Conservation (phyloP, 2,797 vertebrate genomes). For the Artibeus lituratus region DNA sequence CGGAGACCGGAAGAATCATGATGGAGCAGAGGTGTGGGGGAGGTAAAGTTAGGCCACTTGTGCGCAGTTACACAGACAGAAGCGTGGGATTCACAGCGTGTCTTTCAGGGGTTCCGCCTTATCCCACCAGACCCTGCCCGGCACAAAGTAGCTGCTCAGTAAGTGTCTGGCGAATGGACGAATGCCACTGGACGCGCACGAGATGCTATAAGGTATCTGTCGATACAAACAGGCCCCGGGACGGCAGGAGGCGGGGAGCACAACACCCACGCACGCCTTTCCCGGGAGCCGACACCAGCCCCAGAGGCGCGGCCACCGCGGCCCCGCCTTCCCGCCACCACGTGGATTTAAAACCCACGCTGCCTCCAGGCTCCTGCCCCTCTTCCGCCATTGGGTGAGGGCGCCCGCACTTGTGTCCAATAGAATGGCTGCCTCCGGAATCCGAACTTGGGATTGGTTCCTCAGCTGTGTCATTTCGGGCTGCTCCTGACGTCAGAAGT, state of each 20-base stretch:
- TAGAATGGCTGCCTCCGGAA: background rate
- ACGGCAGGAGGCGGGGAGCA: background rate
- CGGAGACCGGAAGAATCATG: too few relatives aligned
- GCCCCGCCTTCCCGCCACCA: constrained; percentile 55
- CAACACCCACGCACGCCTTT: accelerated
- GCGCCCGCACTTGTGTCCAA: background rate
- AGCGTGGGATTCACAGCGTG: background rate
- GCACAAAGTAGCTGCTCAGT: background rate
- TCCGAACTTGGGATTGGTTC: constrained; percentile 73
- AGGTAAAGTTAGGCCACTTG: background rate
- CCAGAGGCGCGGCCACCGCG: accelerated
- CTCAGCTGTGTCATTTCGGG: background rate
- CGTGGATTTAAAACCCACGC: constrained; percentile 68
- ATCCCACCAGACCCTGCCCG: background rate
- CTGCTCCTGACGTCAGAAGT: constrained; percentile 45
- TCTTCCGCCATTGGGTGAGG: constrained; percentile 47
- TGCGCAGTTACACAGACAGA: background rate
- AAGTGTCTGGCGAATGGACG: background rate
- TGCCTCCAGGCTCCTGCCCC: constrained; percentile 15
- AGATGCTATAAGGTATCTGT: background rate
- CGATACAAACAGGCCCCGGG: background rate
- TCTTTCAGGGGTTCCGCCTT: background rate
- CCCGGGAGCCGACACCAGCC: accelerated
- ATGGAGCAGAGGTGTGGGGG: background rate
- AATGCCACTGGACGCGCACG: background rate